Evolutionary conservation across 2,888 invertebrate species (phyloP).

Genomic region (Limnephilus rhombicus): DNA sequence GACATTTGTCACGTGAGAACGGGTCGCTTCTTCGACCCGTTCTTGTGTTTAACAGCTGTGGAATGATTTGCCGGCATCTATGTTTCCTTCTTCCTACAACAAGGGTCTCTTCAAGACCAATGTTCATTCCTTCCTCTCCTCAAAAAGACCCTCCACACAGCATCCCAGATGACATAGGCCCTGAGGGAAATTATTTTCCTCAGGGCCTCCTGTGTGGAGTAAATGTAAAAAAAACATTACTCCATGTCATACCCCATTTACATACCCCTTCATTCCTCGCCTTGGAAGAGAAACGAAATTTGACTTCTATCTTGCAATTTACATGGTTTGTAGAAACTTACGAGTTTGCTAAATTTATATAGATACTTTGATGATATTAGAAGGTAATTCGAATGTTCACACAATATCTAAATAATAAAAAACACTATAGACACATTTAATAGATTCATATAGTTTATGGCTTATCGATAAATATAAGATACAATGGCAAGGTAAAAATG

Average conservation of each 20-base stretch:
- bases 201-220: too few relatives aligned
- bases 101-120: too few relatives aligned
- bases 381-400: not conserved
- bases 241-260: not conserved
- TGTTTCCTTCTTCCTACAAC: too few relatives aligned
- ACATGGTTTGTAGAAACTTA: not conserved
- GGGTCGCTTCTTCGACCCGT: too few relatives aligned
- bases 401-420: not conserved
- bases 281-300: not conserved
- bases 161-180: too few relatives aligned
- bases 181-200: too few relatives aligned
- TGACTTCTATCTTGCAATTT: not conserved
- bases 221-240: too few relatives aligned
- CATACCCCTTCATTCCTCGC: not conserved
- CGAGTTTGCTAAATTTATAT: not conserved
- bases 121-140: too few relatives aligned
- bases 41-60: too few relatives aligned
- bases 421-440: not conserved
- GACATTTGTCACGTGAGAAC: too few relatives aligned
- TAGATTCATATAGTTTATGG: not conserved
- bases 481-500: not conserved
- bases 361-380: not conserved
- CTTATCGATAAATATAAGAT: not conserved
- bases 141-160: too few relatives aligned
- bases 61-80: too few relatives aligned